Conservation (phyloP, 2,113 vertebrate species). For the Alces alces region DNA sequence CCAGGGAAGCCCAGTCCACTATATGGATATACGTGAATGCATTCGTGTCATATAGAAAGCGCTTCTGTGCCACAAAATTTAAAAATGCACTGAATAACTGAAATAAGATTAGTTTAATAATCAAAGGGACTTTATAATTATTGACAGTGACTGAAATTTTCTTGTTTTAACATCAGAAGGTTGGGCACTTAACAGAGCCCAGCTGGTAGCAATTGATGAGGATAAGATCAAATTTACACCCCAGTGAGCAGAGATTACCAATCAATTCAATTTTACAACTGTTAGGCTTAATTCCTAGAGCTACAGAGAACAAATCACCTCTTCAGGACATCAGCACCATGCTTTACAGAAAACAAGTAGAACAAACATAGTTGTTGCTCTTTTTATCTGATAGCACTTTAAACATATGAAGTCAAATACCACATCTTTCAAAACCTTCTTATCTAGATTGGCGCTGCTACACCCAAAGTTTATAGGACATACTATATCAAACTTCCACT, state of each 20-base stretch:
- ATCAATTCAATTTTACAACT: rapidly evolving
- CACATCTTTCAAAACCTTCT: neutral
- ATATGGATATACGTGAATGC: rapidly evolving
- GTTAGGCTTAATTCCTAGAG: neutral
- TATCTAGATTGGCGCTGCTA: neutral
- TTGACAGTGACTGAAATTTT: neutral
- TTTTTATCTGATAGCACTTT: rapidly evolving
- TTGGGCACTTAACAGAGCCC: neutral
- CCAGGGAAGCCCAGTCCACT: neutral
- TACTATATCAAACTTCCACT: neutral
- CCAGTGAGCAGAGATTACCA: no score
- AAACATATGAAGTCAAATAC: neutral
- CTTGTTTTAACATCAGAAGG: neutral
- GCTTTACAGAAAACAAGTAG: rapidly evolving
- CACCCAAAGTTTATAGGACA: neutral
- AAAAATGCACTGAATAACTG: neutral
- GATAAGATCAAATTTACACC: neutral
- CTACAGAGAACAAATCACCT: neutral
- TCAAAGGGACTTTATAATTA: neutral
- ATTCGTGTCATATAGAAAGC: neutral
- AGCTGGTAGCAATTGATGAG: rapidly evolving
- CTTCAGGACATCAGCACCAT: rapidly evolving
- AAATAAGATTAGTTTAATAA: neutral
- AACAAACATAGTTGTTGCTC: neutral
- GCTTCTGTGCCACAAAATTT: neutral